phyloP scores from a whole-genome alignment of 2,113 vertebrate species.

The Chlorodrepanis virens region DNA sequence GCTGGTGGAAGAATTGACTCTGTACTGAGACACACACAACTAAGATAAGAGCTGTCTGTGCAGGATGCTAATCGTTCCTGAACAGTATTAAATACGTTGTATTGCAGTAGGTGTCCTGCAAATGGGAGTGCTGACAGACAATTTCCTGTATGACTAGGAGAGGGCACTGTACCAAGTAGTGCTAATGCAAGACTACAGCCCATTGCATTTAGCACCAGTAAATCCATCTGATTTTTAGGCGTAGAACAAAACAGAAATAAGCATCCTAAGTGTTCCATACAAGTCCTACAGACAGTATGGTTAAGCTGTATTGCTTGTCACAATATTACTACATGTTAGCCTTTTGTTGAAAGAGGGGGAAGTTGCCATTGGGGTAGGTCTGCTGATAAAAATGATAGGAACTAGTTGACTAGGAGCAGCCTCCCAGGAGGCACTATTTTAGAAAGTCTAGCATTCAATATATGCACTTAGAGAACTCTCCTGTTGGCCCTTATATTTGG shows the following conservation, averaged over 20 bases:
- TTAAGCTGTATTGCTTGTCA: background rate
- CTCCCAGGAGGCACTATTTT: background rate
- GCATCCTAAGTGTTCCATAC: background rate
- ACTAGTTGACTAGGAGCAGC: background rate
- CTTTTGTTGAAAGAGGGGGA: background rate
- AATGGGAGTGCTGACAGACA: background rate
- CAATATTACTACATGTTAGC: background rate
- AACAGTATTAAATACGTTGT: background rate
- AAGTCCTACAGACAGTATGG: background rate
- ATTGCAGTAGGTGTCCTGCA: background rate
- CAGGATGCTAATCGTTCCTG: constrained; percentile 7
- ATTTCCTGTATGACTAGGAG: background rate
- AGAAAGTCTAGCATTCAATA: background rate
- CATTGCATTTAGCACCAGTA: background rate
- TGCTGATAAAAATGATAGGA: background rate
- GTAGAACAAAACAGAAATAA: background rate
- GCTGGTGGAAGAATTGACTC: background rate
- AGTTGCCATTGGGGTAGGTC: background rate
- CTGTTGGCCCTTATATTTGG: background rate
- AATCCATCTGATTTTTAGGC: background rate
- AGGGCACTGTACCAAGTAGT: background rate
- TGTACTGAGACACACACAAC: background rate
- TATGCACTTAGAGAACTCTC: background rate
- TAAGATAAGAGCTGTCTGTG: background rate
- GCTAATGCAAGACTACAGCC: background rate